These are phyloP conservation scores for Lasioglossum pauxillum DNA, from an alignment of 2,888 invertebrate species.

Conservation along the genomic window DNA sequence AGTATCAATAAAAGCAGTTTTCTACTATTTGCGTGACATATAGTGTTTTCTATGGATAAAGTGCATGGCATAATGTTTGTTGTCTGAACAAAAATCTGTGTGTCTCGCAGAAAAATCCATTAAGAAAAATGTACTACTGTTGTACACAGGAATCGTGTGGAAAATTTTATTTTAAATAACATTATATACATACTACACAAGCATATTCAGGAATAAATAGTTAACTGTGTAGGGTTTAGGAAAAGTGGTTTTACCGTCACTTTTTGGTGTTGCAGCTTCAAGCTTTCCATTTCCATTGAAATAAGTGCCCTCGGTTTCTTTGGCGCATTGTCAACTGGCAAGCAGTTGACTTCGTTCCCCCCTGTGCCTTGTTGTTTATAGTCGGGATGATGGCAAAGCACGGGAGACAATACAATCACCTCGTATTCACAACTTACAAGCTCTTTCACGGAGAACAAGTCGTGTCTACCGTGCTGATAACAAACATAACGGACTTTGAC, in stretches of 20 bases:
- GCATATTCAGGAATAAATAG: conserved; percentile 46
- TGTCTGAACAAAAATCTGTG: conserved; percentile 16
- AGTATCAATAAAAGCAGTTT: conserved; percentile 15
- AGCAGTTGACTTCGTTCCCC: conserved; percentile 91
- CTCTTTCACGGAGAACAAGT: conserved; percentile 96
- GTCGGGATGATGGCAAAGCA: conserved; percentile 95
- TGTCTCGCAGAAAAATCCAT: neutral
- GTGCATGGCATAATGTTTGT: conserved; percentile 17
- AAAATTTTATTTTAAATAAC: conserved; percentile 49
- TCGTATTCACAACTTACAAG: conserved; percentile 98
- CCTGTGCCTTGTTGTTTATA: conserved; percentile 92
- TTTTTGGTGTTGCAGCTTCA: conserved; percentile 88
- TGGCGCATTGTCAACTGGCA: conserved; percentile 88
- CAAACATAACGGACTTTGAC: conserved; percentile 95
- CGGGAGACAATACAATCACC: conserved; percentile 93
- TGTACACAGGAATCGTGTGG: conserved; percentile 27
- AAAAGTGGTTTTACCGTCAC: conserved; percentile 84
- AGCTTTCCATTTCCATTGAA: conserved; percentile 90
- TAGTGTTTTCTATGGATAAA: conserved; percentile 8
- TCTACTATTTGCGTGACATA: neutral
- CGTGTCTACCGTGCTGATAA: conserved; percentile 94
- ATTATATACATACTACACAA: conserved; percentile 34
- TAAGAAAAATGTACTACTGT: conserved; percentile 27
- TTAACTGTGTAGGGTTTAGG: conserved; percentile 11
- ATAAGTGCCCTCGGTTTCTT: conserved; percentile 90